Conservation (phyloP, 2,797 vertebrate species). For the Crax fasciolata region DNA sequence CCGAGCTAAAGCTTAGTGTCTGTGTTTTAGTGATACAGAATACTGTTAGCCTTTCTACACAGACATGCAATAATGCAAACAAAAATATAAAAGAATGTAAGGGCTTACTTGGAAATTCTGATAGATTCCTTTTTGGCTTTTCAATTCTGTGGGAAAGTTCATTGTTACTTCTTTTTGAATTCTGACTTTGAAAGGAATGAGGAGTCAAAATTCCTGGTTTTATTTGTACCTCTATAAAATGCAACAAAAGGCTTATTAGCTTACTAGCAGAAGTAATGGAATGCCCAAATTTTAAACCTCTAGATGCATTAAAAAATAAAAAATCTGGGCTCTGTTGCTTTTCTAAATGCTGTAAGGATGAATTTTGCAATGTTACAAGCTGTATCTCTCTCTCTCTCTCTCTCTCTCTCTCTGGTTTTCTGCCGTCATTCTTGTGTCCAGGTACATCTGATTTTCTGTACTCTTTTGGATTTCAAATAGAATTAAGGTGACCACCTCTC, state of each 20-base stretch:
- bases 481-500: not conserved
- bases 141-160: constrained; percentile 39
- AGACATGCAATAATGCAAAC: not conserved
- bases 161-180: constrained; percentile 35
- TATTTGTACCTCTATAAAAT: not conserved
- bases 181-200: constrained; percentile 24
- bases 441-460: not conserved
- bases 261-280: not conserved
- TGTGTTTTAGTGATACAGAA: not conserved
- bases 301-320: not conserved
- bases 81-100: constrained; percentile 27
- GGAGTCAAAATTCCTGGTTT: constrained; percentile 26
- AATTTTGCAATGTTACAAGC: not conserved
- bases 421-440: not conserved
- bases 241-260: not conserved
- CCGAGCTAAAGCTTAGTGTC: not conserved
- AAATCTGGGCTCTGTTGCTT: not conserved
- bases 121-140: constrained; percentile 46
- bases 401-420: not conserved
- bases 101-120: constrained; percentile 44
- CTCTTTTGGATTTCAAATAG: not conserved
- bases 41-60: not conserved
- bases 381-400: not conserved
- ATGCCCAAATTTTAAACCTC: not conserved
- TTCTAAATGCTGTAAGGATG: not conserved